Evolutionary conservation across 64 coral and sea anemone species (phyloP), one percentile per base, ranked within the genome.

Genomic region (Actinia tenebrosa): DNA sequence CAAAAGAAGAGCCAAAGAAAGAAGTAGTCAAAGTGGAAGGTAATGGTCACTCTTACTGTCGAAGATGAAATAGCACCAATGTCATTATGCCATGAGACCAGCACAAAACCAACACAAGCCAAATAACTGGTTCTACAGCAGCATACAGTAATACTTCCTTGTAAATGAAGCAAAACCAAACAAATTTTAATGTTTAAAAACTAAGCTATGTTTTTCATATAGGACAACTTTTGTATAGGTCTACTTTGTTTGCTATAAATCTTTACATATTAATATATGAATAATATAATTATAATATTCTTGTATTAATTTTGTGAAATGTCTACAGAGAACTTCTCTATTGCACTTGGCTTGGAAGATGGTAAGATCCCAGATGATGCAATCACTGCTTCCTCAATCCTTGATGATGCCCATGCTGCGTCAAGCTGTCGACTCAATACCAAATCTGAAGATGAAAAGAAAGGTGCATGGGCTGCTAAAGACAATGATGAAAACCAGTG

Each of bases 401-500:
- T 93, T 52, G 91, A 96, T 82, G 94, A 96, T 7, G 81, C 86
- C 11, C 91, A 92, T 50, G 53, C 58, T 52, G 85, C 88, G 45
- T 64, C 87, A 59, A 84, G 91, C 71, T 91, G 87, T 19, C 85
- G 94, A 30, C 80, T 96, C 5, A 93, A 96, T 68, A 88, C 82
- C 77, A 83, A 86, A 22, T 56, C 80, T 44, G 91, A 89, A 56
- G 94, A 79, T 61, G 94, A 96, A 61, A 77, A 83, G 80, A 93
- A 93, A 87, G 94, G 88, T 71, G 91, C 88, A 17, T 96, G 94
- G 94, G 91, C 88, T 88, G 88, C 94, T 30, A 47, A 80, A 13
- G 66, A 96, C 27, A 90, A 86, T 80, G 94, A 96, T 56, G 94
- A 96, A 45, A 90, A 84, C 23, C 91, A 96, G 50, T 96, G 94